Conservation (phyloP, 1,140 invertebrate genomes). For the Drosophila sproati region DNA sequence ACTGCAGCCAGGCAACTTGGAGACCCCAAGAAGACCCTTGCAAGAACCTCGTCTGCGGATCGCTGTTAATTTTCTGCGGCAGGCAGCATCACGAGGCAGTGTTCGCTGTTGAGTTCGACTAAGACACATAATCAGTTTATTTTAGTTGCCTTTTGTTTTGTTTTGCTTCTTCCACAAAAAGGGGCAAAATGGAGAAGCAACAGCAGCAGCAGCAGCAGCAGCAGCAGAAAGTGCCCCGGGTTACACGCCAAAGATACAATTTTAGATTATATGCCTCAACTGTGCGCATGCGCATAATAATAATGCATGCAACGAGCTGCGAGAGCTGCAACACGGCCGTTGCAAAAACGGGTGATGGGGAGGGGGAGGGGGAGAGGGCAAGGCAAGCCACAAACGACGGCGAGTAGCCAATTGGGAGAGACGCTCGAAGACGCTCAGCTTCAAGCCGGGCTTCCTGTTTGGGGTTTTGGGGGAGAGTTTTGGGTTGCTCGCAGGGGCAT, state of each 20-base stretch:
- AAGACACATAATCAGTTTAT: slow-evolving; percentile 80
- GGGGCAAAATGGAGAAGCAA: slow-evolving; percentile 18
- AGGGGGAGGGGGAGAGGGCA: no score
- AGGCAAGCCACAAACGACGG: slow-evolving; percentile 40
- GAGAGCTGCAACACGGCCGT: slow-evolving; percentile 11
- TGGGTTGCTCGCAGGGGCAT: slow-evolving; percentile 1
- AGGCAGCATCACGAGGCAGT: slow-evolving; percentile 11
- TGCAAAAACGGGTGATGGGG: no score
- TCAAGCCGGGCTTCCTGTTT: slow-evolving; percentile 44
- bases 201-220: slow-evolving; percentile 20
- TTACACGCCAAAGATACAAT: slow-evolving; percentile 84
- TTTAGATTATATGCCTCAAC: slow-evolving; percentile 83
- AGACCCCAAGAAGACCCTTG: slow-evolving; percentile 20
- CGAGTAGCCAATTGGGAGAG: slow-evolving; percentile 76
- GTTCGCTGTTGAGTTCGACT: slow-evolving; percentile 35
- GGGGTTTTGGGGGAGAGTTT: slow-evolving; percentile 38
- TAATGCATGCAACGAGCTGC: slow-evolving; percentile 79
- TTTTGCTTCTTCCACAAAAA: slow-evolving; percentile 20
- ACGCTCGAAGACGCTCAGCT: slow-evolving; percentile 7
- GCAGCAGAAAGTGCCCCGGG: slow-evolving; percentile 72
- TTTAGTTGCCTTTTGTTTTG: slow-evolving; percentile 55
- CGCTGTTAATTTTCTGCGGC: slow-evolving; percentile 70
- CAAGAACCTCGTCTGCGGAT: slow-evolving; percentile 4
- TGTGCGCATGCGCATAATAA: slow-evolving; percentile 84
- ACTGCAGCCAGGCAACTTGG: slow-evolving; percentile 4